Evolutionary conservation across 2,797 vertebrate species (phyloP).

Genomic region (Diceros bicornis): DNA sequence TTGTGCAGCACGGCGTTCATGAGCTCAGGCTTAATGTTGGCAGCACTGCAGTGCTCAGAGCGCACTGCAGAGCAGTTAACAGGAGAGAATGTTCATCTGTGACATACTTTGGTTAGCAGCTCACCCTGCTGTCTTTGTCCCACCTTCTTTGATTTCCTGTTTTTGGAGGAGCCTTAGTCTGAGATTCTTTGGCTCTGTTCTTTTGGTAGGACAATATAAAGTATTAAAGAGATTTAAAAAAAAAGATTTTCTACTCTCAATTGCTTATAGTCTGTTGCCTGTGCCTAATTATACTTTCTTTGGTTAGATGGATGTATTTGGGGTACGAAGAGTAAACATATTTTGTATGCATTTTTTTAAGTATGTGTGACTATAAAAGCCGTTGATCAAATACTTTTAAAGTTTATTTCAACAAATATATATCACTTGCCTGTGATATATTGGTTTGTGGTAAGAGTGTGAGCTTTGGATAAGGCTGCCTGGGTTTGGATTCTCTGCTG

Average conservation of each 20-base stretch:
- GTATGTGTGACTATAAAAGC: not conserved
- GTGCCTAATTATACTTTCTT: conserved; percentile 57
- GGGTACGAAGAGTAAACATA: not conserved
- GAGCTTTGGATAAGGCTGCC: not conserved
- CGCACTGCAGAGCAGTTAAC: conserved; percentile 13
- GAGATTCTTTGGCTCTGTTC: conserved; percentile 40
- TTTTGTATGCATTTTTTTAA: conserved; percentile 17
- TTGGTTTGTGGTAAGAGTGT: not conserved
- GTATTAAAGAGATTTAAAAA: conserved; percentile 47
- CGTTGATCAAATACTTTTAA: conserved; percentile 43
- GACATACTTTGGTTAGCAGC: conserved; percentile 55
- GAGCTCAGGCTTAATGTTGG: conserved; percentile 37
- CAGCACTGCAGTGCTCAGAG: conserved; percentile 42
- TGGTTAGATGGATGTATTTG: not conserved
- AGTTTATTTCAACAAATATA: conserved; percentile 48
- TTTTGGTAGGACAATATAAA: conserved; percentile 5
- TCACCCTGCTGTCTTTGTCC: conserved; percentile 53
- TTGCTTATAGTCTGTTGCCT: conserved; percentile 48
- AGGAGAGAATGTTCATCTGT: conserved; percentile 17
- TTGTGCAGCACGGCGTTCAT: conserved; percentile 24
- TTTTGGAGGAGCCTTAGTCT: not conserved
- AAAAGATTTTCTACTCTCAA: not conserved
- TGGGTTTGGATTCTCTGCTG: conserved; percentile 38
- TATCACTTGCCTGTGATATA: not conserved
- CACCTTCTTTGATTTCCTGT: conserved; percentile 32